phyloP scores from a whole-genome alignment of 2,113 vertebrate genomes.

The Gnathonemus longibarbis region DNA sequence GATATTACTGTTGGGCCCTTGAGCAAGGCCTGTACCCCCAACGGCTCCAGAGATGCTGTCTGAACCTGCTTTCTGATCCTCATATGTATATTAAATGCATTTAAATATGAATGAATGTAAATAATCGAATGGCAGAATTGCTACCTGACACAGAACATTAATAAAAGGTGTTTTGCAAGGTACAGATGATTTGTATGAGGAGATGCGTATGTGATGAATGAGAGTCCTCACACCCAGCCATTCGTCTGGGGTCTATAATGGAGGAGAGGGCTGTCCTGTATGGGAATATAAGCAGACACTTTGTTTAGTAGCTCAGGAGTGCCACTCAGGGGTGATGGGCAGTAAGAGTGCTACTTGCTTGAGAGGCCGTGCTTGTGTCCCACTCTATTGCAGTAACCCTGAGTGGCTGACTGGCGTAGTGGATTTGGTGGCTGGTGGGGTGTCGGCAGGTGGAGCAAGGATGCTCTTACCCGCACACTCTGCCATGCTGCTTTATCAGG shows the following conservation, averaged over 20 bases:
- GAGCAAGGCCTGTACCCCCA: not conserved
- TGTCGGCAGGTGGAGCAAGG: not conserved
- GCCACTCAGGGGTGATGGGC: not conserved
- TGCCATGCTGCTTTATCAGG: constrained; percentile 12
- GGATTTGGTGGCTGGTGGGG: not conserved
- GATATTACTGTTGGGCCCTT: not conserved
- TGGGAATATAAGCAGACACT: not conserved
- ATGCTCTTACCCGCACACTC: constrained; percentile 69
- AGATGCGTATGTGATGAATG: not conserved
- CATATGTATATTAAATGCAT: not conserved
- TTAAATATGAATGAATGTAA: not conserved
- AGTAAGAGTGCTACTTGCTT: not conserved
- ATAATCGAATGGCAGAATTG: not conserved
- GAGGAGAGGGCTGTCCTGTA: not conserved
- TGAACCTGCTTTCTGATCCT: not conserved
- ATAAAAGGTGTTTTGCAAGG: not conserved
- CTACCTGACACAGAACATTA: not conserved
- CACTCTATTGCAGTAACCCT: not conserved
- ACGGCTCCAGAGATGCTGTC: not conserved
- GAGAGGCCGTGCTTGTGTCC: not conserved
- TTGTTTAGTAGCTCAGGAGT: not conserved
- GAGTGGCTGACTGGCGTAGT: not conserved
- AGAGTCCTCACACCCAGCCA: not conserved
- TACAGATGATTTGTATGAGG: not conserved
- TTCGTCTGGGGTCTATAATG: not conserved